Evolutionary conservation across 2,113 vertebrate species (phyloP).

Genomic region (Hemichromis elongatus): DNA sequence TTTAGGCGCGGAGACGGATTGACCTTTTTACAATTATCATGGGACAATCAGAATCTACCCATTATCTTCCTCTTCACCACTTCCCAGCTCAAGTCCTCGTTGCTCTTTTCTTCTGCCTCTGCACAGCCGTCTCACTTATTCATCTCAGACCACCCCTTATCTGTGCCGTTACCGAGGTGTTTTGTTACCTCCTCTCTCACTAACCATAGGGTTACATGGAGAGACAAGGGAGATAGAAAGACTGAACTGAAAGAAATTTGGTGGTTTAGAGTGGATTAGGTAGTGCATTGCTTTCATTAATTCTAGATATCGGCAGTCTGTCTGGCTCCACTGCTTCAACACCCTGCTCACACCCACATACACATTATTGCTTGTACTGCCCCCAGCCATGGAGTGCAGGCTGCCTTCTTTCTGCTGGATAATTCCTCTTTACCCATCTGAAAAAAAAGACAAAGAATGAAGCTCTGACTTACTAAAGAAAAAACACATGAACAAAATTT

Average conservation of each 20-base stretch:
- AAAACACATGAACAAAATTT: conserved; percentile 1
- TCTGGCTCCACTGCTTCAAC: conserved; percentile 9
- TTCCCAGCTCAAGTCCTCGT: neutral
- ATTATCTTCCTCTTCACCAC: neutral
- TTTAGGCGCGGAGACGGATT: conserved; percentile 25
- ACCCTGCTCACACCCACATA: conserved; percentile 18
- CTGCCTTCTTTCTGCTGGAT: neutral
- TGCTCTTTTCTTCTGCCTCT: neutral
- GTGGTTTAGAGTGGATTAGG: neutral
- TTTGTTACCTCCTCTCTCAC: neutral
- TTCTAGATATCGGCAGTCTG: conserved; percentile 14
- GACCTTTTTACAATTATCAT: conserved; percentile 68
- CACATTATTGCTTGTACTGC: conserved; percentile 13
- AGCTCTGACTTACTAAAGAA: neutral
- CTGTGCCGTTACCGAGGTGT: neutral
- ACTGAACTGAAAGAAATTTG: neutral
- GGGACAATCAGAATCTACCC: conserved; percentile 52
- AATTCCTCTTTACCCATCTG: conserved; percentile 4
- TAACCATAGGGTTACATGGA: neutral
- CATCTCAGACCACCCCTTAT: neutral
- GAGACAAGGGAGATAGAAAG: neutral
- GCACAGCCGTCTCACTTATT: neutral
- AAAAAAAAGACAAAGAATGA: neutral
- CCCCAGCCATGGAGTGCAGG: conserved; percentile 2
- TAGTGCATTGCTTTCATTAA: conserved; percentile 11